phyloP scores from a whole-genome alignment of 2,888 invertebrate species.

The Synergus laeviventris region DNA sequence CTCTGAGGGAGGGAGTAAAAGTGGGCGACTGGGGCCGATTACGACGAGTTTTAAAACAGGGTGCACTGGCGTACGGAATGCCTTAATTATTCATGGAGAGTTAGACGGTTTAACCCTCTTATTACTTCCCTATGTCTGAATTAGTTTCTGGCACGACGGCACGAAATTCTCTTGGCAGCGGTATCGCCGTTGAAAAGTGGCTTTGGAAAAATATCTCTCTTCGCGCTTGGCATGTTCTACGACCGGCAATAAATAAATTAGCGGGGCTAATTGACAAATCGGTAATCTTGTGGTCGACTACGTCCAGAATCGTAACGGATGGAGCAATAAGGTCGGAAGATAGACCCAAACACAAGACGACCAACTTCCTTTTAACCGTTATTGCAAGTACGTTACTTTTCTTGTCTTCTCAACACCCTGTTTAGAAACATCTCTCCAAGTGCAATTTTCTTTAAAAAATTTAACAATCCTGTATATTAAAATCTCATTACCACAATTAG shows the following conservation, averaged over 20 bases:
- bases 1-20: constrained; percentile 10
- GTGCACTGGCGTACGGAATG: not conserved
- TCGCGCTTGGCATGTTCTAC: constrained; percentile 42
- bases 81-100: constrained; percentile 33
- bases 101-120: constrained; percentile 42
- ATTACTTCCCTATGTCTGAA: constrained; percentile 55
- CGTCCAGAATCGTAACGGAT: constrained; percentile 25
- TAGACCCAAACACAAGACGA: constrained; percentile 15
- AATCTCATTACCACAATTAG: too few species aligned
- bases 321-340: constrained; percentile 32
- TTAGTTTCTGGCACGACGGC: constrained; percentile 47
- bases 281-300: constrained; percentile 62
- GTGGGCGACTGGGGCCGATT: not conserved
- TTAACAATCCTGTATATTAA: not conserved
- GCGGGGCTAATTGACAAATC: constrained; percentile 70
- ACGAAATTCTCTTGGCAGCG: constrained; percentile 40
- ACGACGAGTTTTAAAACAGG: not conserved
- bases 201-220: constrained; percentile 9
- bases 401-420: not conserved
- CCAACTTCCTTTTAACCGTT: not conserved
- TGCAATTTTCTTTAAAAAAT: not conserved
- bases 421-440: not conserved
- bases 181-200: constrained; percentile 30
- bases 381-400: not conserved
- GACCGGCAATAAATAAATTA: constrained; percentile 68